Base-by-base conservation (phyloP, 2,888 invertebrate genomes). In the Diarsia mendica region DNA sequence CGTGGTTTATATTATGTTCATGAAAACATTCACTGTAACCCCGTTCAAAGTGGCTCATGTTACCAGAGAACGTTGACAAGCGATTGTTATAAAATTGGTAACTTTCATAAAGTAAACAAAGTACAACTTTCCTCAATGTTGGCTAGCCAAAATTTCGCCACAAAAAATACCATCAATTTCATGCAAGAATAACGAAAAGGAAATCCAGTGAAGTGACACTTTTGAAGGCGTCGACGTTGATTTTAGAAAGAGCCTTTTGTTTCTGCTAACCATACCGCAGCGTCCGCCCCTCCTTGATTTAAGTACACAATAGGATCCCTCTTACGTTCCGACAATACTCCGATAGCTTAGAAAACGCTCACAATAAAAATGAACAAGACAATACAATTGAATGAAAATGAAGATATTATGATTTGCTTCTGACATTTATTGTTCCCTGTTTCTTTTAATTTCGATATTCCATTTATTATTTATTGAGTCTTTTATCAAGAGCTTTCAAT, bases 261-360 rank as follows among this genome's bases (percentile, higher is more conserved):
- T 95, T 94, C 93, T 91, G 89, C 89, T 90, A 91, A 91, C 92
- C 91, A 90, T 90, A 90, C 91, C 88, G 81, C 91, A 83, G 82
- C 86, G 86, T 78, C 89, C 89, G 86, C 89, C 91, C 90, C 91
- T 90, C 91, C 91, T 92, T 94, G 94, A 94, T 94, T 94, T 93
- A 91, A 93, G 92, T 90, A 92, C 89, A 95, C 94, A 95, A 95
- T 93, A 88, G 93, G 87, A 86, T 86, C 90, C 89, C 91, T 90
- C 90, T 90, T 91, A 91, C 91, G 89, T 90, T 89, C 90, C 89
- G 88, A 93, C 94, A 94, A 93, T 92, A 89, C 90, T 81, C 90
- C 91, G 94, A 95, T 94, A 94, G 93, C 94, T 94, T 93, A 93
- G 94, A 94, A 93, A 94, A 92, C 90, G 91, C 90, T 91, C 90